Evolutionary conservation across 2,113 vertebrate species (phyloP), one percentile per base, ranked within the genome.

Genomic region (Mesembrinibis cayennensis): DNA sequence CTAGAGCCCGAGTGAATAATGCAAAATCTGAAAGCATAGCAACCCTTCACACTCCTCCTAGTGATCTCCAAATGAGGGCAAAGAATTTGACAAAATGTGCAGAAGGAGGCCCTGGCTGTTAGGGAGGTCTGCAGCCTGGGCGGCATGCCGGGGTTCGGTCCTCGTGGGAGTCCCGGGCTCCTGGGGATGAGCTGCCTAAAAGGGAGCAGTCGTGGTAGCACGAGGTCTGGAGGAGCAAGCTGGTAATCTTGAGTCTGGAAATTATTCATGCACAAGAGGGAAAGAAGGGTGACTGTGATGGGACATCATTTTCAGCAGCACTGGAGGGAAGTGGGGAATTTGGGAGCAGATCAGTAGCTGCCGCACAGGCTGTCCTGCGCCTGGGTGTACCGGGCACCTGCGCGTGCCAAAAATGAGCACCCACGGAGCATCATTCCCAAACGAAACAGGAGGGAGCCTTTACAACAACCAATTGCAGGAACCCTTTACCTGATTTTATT

Each of bases 351-450:
- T 16, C 4, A 2, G 34, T 19, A 49, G 42, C 30, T 89, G 56
- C 83, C 38, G 58, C 55, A 13, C 63, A 47, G 69, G 49, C 34
- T 56, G 17, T 65, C 80, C 69, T 61, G 66, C 10, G 10, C 17
- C 29, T 7, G 8, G 21, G 11, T 20, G 44, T 32, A 29, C n/a
- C 0, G 0, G 30, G 26, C 53, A 42, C 38, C 50, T 9, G 18
- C 0, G 0, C 23, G 22, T 82, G 52, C 86, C 44, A 72, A 56
- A 95, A 95, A 17, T 13, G 23, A 82, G 52, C 89, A 80, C 77
- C 30, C 27, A 38, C 47, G 23, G 59, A 56, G 27, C 47, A 13
- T 44, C 49, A 7, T 52, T 85, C 86, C 78, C 44, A 21, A 76
- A 16, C 4, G 27, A 18, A 79, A 16, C 2, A 29, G 65, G 27